Base-by-base conservation (phyloP, 2,113 vertebrate genomes). In the Dicentrarchus labrax region DNA sequence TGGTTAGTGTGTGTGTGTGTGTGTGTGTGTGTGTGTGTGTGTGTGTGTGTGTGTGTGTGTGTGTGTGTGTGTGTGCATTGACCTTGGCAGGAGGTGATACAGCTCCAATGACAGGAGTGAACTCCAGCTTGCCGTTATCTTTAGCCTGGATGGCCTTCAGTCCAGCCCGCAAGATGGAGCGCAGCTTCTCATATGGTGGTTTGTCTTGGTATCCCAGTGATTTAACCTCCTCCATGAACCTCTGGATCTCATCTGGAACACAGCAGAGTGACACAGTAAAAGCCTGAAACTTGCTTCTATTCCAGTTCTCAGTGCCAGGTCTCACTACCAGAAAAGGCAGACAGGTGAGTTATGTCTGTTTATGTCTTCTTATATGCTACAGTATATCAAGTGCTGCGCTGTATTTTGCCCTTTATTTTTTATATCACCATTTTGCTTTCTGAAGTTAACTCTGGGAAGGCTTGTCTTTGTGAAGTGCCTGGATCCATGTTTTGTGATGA, bases 161-260 rank as follows among this genome's bases (percentile, higher is more conserved):
- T 21, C 98, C 98, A 62, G 94, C 93, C 83, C 95, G 91, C 84
- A 99, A 96, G 82, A 98, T 95, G 77, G 95, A 93, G 70, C 96
- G 95, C 39, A 99, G 91, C 70, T 94, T 94, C 30, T 97, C 92
- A 81, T 99, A 99, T 1, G 89, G 83, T 8, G 98, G 98, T 69
- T 95, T 97, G 61, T 97, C 97, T 4, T 93, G 86, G 83, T 99
- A 99, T 53, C 74, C 91, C 85, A 99, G 88, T 8, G 93, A 82
- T 24, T 96, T 96, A 65, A 99, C 96, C 67, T 95, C 96, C 91
- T 97, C 96, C 96, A 99, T 94, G 86, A 97, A 99, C 73, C 92
- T 97, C 76, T 94, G 89, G 83, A 99, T 93, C 95, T 98, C 98
- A 86, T 89, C 98, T 99, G 91, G 82, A 93, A 84, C 51, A 69